Percentiles rank a stretch among this genome's conserved stretches.
Evolutionary conservation across 2,797 vertebrate species (phyloP).

Genomic region (Paedocypris micromegethes): DNA sequence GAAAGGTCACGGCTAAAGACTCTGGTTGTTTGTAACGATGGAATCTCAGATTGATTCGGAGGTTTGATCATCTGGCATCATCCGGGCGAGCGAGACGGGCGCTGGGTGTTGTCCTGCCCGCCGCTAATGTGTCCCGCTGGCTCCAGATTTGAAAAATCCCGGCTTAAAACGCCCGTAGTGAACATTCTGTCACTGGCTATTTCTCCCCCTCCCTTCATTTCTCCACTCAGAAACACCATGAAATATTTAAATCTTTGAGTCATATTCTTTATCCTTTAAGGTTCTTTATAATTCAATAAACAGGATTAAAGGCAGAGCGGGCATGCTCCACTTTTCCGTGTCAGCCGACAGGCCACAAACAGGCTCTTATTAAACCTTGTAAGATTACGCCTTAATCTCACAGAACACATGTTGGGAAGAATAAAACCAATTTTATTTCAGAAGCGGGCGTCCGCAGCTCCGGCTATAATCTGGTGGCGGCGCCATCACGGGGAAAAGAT

Average conservation of each 20-base stretch:
- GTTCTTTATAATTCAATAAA: constrained; percentile 85
- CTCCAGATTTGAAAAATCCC: constrained; percentile 44
- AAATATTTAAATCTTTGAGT: constrained; percentile 72
- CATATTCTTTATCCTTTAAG: constrained; percentile 76
- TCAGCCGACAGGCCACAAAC: constrained; percentile 71
- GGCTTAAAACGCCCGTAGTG: constrained; percentile 37
- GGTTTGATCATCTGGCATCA: no score
- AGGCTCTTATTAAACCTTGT: constrained; percentile 69
- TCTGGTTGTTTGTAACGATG: no score
- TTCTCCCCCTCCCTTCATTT: constrained; percentile 42
- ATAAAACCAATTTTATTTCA: constrained; percentile 91
- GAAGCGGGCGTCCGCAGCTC: constrained; percentile 74
- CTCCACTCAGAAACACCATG: constrained; percentile 62
- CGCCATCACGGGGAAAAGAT: constrained; percentile 62
- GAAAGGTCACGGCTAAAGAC: constrained; percentile 13
- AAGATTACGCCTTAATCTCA: constrained; percentile 85
- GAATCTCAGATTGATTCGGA: no score
- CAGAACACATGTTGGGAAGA: constrained; percentile 85
- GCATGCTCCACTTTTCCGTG: constrained; percentile 66
- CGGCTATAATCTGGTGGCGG: constrained; percentile 69
- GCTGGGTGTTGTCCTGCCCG: no score
- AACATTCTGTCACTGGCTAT: constrained; percentile 45
- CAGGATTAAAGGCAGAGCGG: constrained; percentile 71
- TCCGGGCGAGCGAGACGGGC: no score
- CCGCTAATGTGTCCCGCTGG: constrained; percentile 28